These are phyloP conservation scores for Megathymus violae DNA, from an alignment of 1,140 invertebrate genomes.

Conservation along the genomic window DNA sequence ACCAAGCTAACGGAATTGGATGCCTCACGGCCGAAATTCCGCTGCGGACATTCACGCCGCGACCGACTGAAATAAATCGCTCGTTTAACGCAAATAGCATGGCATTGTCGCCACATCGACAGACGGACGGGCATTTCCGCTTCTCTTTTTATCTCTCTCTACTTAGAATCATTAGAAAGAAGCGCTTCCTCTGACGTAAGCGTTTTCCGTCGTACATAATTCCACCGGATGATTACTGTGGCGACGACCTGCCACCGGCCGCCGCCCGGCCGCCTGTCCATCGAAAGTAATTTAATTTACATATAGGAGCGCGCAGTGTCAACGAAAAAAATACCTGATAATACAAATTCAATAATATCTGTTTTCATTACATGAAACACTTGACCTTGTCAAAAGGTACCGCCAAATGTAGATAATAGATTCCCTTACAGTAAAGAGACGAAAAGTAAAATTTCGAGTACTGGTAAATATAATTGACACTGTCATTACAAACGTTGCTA, in stretches of 20 bases:
- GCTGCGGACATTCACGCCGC: conserved; percentile 77
- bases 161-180: conserved; percentile 52
- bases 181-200: conserved; percentile 69
- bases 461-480: too few relatives aligned
- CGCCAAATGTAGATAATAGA: background rate
- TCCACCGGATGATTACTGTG: conserved; percentile 26
- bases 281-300: conserved; percentile 49
- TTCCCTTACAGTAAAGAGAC: background rate
- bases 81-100: conserved; percentile 80
- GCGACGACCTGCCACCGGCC: conserved; percentile 28
- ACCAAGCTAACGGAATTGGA: conserved; percentile 76
- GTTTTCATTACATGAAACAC: background rate
- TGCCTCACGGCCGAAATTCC: conserved; percentile 79
- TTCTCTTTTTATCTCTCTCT: conserved; percentile 67
- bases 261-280: conserved; percentile 26
- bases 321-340: conserved; percentile 15
- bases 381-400: conserved; percentile 9
- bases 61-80: conserved; percentile 81
- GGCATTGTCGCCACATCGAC: conserved; percentile 78
- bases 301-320: conserved; percentile 19
- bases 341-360: conserved; percentile 37
- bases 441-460: too few relatives aligned
- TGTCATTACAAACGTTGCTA: too few relatives aligned
- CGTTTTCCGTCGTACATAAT: conserved; percentile 56
- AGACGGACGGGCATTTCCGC: conserved; percentile 75